Conservation (phyloP, 1,140 invertebrate genomes). For the Drosophila lowei region DNA sequence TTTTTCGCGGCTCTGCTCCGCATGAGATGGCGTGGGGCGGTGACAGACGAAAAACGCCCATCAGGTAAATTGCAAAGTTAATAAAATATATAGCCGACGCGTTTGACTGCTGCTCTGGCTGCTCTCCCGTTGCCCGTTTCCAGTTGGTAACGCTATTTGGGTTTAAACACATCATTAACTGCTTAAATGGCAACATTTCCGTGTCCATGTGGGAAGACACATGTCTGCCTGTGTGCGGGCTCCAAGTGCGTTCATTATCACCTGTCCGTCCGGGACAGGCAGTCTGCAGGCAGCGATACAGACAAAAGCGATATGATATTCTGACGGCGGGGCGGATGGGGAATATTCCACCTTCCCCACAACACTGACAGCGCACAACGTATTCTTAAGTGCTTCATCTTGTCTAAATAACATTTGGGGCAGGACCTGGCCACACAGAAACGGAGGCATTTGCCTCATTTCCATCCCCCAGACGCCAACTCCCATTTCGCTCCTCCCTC, state of each 20-base stretch:
- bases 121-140: slow-evolving; percentile 20
- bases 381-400: slow-evolving; percentile 78
- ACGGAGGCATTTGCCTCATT: slow-evolving; percentile 48
- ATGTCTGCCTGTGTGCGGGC: slow-evolving; percentile 1
- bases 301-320: slow-evolving; percentile 53
- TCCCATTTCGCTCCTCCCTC: neutral
- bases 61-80: slow-evolving; percentile 80
- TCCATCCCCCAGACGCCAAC: slow-evolving; percentile 23
- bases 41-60: slow-evolving; percentile 34
- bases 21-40: neutral
- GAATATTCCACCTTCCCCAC: neutral
- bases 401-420: slow-evolving; percentile 76
- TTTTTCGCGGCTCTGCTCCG: slow-evolving; percentile 18
- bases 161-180: slow-evolving; percentile 78
- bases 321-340: slow-evolving; percentile 6
- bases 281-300: neutral
- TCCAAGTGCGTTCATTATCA: slow-evolving; percentile 75
- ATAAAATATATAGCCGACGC: slow-evolving; percentile 66
- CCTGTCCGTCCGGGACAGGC: slow-evolving; percentile 53
- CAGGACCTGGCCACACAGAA: slow-evolving; percentile 47
- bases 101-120: neutral
- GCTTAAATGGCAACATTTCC: slow-evolving; percentile 73
- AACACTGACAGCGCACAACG: slow-evolving; percentile 70
- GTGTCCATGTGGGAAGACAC: slow-evolving; percentile 42
- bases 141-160: slow-evolving; percentile 65